Percentiles rank a stretch among this genome's conserved stretches.
Conservation (phyloP, 2,113 vertebrate species). For the Irena cyanogastra region DNA sequence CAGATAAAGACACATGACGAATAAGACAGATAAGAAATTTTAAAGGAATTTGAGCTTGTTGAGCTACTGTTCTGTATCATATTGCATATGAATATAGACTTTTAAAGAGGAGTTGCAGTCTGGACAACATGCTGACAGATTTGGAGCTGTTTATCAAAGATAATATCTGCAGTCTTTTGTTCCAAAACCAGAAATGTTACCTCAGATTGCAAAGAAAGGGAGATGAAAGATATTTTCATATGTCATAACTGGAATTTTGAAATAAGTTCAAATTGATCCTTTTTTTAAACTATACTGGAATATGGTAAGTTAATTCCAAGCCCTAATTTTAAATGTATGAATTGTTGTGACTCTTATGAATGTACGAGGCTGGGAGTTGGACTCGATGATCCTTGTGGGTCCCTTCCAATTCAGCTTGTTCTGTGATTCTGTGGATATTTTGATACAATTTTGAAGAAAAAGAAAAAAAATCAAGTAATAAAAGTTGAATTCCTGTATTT, state of each 20-base stretch:
- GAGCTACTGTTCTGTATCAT: background rate
- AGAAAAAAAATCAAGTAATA: background rate
- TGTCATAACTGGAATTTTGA: background rate
- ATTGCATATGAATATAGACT: background rate
- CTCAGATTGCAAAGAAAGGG: background rate
- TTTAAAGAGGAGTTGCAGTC: background rate
- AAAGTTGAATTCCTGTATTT: background rate
- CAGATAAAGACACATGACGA: background rate
- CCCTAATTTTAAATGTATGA: background rate
- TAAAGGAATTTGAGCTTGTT: background rate
- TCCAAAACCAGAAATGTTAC: background rate
- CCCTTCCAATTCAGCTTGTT: background rate
- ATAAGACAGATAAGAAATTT: background rate
- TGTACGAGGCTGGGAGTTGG: no score
- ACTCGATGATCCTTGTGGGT: background rate
- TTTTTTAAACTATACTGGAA: background rate
- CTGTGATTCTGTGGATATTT: background rate
- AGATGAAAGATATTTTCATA: background rate
- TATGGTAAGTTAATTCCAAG: background rate
- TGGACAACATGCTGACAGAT: background rate
- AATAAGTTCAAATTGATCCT: background rate
- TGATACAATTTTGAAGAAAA: background rate
- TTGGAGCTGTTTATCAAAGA: background rate
- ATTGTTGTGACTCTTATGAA: background rate
- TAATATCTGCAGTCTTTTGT: background rate